Conservation (phyloP, 1,140 invertebrate species). For the Papilio xuthus region DNA sequence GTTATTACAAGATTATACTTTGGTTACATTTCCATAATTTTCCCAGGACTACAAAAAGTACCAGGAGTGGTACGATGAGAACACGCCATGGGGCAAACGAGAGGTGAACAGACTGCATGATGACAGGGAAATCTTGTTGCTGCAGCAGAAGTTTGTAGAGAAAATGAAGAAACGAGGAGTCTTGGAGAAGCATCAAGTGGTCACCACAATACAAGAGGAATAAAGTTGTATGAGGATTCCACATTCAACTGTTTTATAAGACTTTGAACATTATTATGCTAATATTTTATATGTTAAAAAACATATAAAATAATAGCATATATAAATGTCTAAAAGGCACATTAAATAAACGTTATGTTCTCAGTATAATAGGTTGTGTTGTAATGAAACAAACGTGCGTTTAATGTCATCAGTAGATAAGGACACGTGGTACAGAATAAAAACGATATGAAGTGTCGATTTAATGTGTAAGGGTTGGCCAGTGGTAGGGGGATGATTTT, state of each 20-base stretch:
- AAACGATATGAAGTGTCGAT: slow-evolving; percentile 57
- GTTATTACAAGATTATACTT: background rate
- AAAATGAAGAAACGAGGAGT: slow-evolving; percentile 49
- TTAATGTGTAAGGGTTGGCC: slow-evolving; percentile 42
- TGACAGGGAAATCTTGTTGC: slow-evolving; percentile 50
- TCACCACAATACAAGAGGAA: background rate
- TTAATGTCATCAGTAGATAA: slow-evolving; percentile 49
- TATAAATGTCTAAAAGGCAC: background rate
- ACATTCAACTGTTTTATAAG: background rate
- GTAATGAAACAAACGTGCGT: slow-evolving; percentile 41
- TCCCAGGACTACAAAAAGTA: slow-evolving; percentile 62
- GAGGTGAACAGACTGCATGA: slow-evolving; percentile 57
- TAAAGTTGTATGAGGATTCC: background rate
- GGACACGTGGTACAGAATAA: slow-evolving; percentile 54
- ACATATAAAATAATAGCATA: background rate
- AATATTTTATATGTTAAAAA: background rate
- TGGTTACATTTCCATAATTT: background rate
- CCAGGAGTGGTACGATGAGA: slow-evolving; percentile 60
- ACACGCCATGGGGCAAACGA: slow-evolving; percentile 58
- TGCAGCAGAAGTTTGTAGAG: slow-evolving; percentile 47
- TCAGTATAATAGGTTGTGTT: background rate
- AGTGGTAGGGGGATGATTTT: slow-evolving; percentile 47
- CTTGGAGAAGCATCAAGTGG: background rate
- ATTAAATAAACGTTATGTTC: background rate
- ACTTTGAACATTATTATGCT: too few relatives aligned